A percentile compares a stretch with the other conserved stretches of the same genome.
Evolutionary conservation across 2,888 invertebrate species (phyloP).

Genomic region (Linnaemya vulpina): DNA sequence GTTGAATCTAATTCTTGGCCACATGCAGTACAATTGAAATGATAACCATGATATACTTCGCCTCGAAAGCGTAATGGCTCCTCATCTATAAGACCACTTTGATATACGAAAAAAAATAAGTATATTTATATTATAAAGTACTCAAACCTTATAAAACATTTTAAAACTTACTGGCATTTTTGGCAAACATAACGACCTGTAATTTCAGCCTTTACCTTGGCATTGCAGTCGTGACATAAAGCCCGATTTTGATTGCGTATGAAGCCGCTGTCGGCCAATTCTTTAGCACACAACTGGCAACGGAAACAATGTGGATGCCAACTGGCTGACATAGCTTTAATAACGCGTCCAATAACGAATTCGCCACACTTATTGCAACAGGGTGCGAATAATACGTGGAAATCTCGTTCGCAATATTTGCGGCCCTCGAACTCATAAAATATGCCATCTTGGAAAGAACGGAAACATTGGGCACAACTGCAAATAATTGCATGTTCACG

Average conservation of each 20-base stretch:
- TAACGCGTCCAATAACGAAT: slow-evolving; percentile 99
- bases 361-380: slow-evolving; percentile 95
- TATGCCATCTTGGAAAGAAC: slow-evolving; percentile 97
- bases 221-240: slow-evolving; percentile 98
- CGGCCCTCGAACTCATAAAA: slow-evolving; percentile 99
- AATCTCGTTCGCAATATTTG: slow-evolving; percentile 99
- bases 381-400: slow-evolving; percentile 97
- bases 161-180: slow-evolving; percentile 96
- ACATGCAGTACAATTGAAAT: slow-evolving; percentile 98
- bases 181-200: slow-evolving; percentile 98
- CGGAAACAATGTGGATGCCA: slow-evolving; percentile 99
- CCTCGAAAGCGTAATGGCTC: slow-evolving; percentile 95
- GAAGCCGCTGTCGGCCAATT: slow-evolving; percentile 98
- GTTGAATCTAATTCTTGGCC: slow-evolving; percentile 96
- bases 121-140: neutral
- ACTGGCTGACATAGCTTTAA: slow-evolving; percentile 99
- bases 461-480: slow-evolving; percentile 99
- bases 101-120: neutral
- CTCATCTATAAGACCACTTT: slow-evolving; percentile 94
- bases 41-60: slow-evolving; percentile 99
- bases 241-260: slow-evolving; percentile 93
- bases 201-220: slow-evolving; percentile 96
- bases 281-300: slow-evolving; percentile 95
- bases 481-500: slow-evolving; percentile 12
- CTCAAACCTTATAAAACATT: neutral